Base-by-base conservation (phyloP, 2,113 vertebrate species). In the Phalacrocorax aristotelis region DNA sequence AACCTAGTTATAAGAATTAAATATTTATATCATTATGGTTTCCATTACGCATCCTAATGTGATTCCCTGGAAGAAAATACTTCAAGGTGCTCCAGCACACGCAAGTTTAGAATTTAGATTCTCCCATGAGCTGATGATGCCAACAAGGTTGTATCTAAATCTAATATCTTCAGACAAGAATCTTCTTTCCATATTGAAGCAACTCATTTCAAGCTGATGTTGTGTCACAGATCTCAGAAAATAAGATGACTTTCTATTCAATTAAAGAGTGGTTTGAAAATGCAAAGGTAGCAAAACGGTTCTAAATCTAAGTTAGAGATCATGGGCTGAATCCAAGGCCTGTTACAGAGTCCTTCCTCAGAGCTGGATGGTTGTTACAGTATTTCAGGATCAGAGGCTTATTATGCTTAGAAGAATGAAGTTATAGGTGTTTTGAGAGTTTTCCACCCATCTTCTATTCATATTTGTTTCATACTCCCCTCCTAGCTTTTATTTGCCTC, bases 1-100 rank as follows among this genome's bases (percentile, higher is more conserved):
- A 96, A 95, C 52, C 83, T 74, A 93, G 93, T 95, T 97, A 97
- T 92, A 97, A 72, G 55, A 96, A 97, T 97, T 95, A 98, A 96
- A 96, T 95, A 97, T 97, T 98, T 96, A 97, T 96, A 96, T 94
- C 66, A 74, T 93, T 85, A 83, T 65, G 85, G 96, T 97, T 96
- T 88, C 90, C 93, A 95, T 96, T 96, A 95, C 74, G 91, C 72
- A 94, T 95, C 57, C 76, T 94, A 74, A 93, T 93, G 90, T 62
- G 52, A 80, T 85, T 89, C 72, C 78, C 82, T 92, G 74, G 93
- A 90, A 87, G 75, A 92, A 96, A 96, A 87, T 26, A 93, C 83
- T 54, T 42, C 78, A 65, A 94, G 69, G 91, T 96, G 51, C 69
- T 87, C 51, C 89, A 78, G 7, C 29, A 48, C 8, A 62, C 7